These are phyloP conservation scores for Hirtodrosophila duncani DNA, from an alignment of 2,888 invertebrate genomes.

Conservation along the genomic window DNA sequence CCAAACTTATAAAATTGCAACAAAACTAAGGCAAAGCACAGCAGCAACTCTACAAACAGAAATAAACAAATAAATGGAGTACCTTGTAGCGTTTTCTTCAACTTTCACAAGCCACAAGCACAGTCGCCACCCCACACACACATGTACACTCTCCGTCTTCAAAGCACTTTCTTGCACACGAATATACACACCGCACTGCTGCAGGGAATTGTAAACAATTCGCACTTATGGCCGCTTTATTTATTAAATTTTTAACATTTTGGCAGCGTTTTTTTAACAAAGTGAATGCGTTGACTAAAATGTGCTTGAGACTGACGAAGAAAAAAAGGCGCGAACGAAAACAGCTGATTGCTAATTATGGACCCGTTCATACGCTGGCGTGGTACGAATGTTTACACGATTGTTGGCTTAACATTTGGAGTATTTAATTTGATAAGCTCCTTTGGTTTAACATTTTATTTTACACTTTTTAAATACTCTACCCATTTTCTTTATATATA, in stretches of 20 bases:
- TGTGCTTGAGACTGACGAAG: no score
- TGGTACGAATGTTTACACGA: no score
- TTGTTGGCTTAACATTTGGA: no score
- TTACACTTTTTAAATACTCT: no score
- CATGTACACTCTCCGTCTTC: neutral
- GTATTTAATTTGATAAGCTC: no score
- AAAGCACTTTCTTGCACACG: constrained; percentile 32
- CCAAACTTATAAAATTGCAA: constrained; percentile 60
- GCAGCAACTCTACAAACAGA: constrained; percentile 36
- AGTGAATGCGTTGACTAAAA: constrained; percentile 5
- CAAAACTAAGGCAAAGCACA: constrained; percentile 46
- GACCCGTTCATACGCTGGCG: no score
- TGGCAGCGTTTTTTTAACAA: constrained; percentile 1
- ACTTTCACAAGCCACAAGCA: constrained; percentile 28
- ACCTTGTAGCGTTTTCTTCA: constrained; percentile 47
- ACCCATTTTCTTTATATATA: no score
- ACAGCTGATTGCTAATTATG: no score
- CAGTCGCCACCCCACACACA: constrained; percentile 7
- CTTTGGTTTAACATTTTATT: no score
- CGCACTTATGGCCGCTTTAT: neutral
- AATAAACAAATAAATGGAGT: constrained; percentile 60
- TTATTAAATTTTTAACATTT: constrained; percentile 9
- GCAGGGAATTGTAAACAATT: neutral
- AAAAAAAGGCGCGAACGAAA: constrained; percentile 35
- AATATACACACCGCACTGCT: constrained; percentile 31